Percentiles rank a stretch among this genome's conserved stretches.
phyloP scores from a whole-genome alignment of 1,140 invertebrate species.

The Saccostrea echinata region DNA sequence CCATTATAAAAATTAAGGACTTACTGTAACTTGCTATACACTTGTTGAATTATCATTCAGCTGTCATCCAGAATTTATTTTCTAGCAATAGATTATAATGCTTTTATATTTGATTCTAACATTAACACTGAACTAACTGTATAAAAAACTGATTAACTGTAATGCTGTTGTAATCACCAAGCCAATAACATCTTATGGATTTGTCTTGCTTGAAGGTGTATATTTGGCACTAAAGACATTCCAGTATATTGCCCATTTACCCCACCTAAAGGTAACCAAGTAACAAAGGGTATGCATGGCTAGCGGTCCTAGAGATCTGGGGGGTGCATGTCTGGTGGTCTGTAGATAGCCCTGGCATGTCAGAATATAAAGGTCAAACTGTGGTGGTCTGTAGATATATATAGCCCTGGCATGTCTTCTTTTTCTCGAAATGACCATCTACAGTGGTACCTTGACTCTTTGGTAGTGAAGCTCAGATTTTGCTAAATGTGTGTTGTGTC shows the following conservation, averaged over 20 bases:
- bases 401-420: not conserved
- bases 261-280: slow-evolving; percentile 92
- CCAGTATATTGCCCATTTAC: slow-evolving; percentile 97
- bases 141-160: not conserved
- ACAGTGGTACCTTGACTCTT: not conserved
- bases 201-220: slow-evolving; percentile 82
- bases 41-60: too few relatives aligned
- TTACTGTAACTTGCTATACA: too few relatives aligned
- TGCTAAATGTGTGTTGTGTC: not conserved
- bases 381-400: not conserved
- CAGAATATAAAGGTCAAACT: not conserved
- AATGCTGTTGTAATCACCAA: not conserved
- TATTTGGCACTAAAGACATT: slow-evolving; percentile 95
- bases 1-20: too few relatives aligned
- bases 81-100: not conserved
- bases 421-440: not conserved
- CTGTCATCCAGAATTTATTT: too few relatives aligned
- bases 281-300: slow-evolving; percentile 44
- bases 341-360: not conserved
- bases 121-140: too few relatives aligned
- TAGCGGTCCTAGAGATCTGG: not conserved
- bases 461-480: not conserved
- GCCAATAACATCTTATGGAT: slow-evolving; percentile 18
- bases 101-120: not conserved
- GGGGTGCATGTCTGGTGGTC: not conserved